These are phyloP conservation scores for Albula glossodonta DNA, from an alignment of 2,113 vertebrate genomes.

Conservation along the genomic window DNA sequence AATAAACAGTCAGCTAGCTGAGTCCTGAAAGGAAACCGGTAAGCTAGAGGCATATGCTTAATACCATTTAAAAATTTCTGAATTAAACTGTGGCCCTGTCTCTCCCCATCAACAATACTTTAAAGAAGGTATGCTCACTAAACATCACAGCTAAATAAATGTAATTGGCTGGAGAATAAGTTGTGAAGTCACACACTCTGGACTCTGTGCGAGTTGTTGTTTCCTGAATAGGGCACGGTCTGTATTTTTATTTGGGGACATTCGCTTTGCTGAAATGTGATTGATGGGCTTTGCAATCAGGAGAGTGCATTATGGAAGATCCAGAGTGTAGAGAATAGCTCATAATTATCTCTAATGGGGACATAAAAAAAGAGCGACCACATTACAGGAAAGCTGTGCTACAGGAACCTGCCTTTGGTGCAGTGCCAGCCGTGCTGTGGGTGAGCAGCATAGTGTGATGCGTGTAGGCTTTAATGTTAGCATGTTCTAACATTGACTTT, in stretches of 20 bases:
- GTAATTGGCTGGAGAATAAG: background rate
- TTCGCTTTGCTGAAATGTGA: background rate
- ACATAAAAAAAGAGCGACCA: background rate
- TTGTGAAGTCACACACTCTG: background rate
- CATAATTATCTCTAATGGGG: background rate
- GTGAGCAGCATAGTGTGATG: no score
- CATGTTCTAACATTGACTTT: no score
- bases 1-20: no score
- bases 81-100: no score
- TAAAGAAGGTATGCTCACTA: background rate
- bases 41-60: no score
- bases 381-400: background rate
- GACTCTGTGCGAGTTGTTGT: background rate
- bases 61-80: no score
- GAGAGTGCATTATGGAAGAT: background rate
- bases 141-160: background rate
- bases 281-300: background rate
- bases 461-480: background rate
- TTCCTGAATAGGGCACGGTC: background rate
- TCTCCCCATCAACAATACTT: background rate
- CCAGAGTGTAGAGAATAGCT: background rate
- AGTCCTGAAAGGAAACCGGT: no score
- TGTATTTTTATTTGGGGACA: background rate
- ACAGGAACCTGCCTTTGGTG: background rate
- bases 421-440: background rate